Conservation (phyloP, 2,113 vertebrate genomes). For the Oryzias woworae region DNA sequence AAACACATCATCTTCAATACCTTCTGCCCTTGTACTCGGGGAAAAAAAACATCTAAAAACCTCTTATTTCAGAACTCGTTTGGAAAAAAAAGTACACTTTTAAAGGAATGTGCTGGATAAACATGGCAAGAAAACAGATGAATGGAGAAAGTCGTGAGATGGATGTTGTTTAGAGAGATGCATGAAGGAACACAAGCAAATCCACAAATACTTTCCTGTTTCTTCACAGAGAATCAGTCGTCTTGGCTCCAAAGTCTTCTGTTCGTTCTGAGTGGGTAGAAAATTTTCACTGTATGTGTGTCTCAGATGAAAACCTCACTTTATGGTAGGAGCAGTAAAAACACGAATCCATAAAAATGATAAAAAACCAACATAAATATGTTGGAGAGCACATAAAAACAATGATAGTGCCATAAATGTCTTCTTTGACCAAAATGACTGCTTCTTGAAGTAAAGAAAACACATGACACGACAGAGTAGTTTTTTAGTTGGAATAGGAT, state of each 20-base stretch:
- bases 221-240: conserved; percentile 26
- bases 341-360: too few relatives aligned
- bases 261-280: too few relatives aligned
- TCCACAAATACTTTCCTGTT: conserved; percentile 42
- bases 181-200: conserved; percentile 49
- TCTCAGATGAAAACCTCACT: too few relatives aligned
- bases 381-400: too few relatives aligned
- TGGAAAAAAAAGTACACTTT: conserved; percentile 6
- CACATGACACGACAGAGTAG: too few relatives aligned
- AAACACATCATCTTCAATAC: conserved; percentile 1
- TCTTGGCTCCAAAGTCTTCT: conserved; percentile 16
- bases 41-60: conserved; percentile 1
- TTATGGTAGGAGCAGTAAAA: too few relatives aligned
- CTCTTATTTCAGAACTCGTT: neutral
- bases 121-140: conserved; percentile 22
- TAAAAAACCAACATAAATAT: too few relatives aligned
- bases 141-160: conserved; percentile 17
- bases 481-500: too few relatives aligned
- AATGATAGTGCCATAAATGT: too few relatives aligned
- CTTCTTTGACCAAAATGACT: too few relatives aligned
- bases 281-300: too few relatives aligned
- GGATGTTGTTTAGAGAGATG: conserved; percentile 48
- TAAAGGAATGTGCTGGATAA: conserved; percentile 26
- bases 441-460: too few relatives aligned
- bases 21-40: neutral